phyloP scores from a whole-genome alignment of 2,888 invertebrate genomes.

The Baccha elongata region DNA sequence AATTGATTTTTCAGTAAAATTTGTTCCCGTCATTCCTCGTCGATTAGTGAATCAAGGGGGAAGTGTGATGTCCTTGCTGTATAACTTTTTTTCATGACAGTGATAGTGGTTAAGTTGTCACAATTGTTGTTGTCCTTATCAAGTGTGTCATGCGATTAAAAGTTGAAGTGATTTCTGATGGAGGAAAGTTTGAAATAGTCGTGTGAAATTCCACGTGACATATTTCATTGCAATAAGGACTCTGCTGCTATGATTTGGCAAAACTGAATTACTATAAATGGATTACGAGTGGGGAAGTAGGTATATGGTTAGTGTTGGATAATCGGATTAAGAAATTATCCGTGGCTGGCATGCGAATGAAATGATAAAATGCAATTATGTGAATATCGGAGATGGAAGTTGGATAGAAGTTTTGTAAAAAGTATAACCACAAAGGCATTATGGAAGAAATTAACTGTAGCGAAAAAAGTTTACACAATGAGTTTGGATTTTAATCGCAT shows the following conservation, averaged over 20 bases:
- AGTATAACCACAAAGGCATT: too few relatives aligned
- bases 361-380: constrained; percentile 52
- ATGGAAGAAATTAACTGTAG: too few relatives aligned
- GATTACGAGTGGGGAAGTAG: neutral
- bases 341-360: constrained; percentile 37
- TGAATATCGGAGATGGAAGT: neutral
- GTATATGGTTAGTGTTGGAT: constrained; percentile 11
- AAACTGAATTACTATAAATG: neutral
- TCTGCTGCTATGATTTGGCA: neutral
- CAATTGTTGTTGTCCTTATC: constrained; percentile 4
- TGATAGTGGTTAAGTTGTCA: constrained; percentile 18
- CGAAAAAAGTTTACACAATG: too few relatives aligned
- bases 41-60: constrained; percentile 6
- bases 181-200: constrained; percentile 11
- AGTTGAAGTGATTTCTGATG: constrained; percentile 24
- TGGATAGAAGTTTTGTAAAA: neutral
- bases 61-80: constrained; percentile 21
- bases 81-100: constrained; percentile 11
- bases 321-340: constrained; percentile 56
- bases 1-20: constrained; percentile 64
- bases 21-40: constrained; percentile 8
- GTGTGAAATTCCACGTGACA: constrained; percentile 5
- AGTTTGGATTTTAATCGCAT: too few relatives aligned
- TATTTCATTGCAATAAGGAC: constrained; percentile 1
- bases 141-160: constrained; percentile 6